Conservation (phyloP, 1,140 invertebrate species). For the Ceratina australensis region DNA sequence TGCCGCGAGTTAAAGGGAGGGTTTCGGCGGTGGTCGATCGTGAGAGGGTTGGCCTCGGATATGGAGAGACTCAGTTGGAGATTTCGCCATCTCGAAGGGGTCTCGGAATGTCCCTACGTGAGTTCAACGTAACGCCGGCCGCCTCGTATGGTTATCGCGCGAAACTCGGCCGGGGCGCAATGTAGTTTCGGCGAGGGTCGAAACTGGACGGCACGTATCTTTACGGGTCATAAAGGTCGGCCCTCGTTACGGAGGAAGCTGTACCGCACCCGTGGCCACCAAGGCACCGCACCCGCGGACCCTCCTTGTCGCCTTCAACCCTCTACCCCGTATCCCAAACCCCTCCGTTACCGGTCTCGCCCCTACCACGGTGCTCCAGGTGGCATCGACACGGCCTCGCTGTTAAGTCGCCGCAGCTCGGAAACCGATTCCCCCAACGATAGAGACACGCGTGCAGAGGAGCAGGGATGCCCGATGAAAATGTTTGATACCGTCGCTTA, state of each 20-base stretch:
- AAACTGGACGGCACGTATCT: slow-evolving; percentile 79
- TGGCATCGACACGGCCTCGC: slow-evolving; percentile 47
- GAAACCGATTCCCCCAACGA: slow-evolving; percentile 13
- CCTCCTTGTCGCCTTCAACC: slow-evolving; percentile 63
- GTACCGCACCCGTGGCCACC: slow-evolving; percentile 75
- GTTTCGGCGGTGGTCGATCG: slow-evolving; percentile 16
- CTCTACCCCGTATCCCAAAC: slow-evolving; percentile 23
- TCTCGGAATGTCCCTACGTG: slow-evolving; percentile 62
- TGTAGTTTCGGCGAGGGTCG: slow-evolving; percentile 11
- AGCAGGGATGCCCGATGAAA: background rate
- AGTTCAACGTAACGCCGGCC: slow-evolving; percentile 56
- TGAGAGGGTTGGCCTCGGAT: slow-evolving; percentile 46
- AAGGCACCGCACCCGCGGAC: slow-evolving; percentile 72
- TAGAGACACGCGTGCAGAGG: background rate
- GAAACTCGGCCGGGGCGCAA: slow-evolving; percentile 48
- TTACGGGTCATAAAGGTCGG: slow-evolving; percentile 78
- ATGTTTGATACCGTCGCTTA: slow-evolving; percentile 9
- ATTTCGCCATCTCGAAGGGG: slow-evolving; percentile 69
- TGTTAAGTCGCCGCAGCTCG: slow-evolving; percentile 1
- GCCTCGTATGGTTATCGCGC: slow-evolving; percentile 43
- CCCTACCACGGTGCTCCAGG: slow-evolving; percentile 29
- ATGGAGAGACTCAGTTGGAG: slow-evolving; percentile 52
- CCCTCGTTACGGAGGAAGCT: slow-evolving; percentile 75
- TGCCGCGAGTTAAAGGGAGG: slow-evolving; percentile 30
- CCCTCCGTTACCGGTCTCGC: no score